phyloP scores from a whole-genome alignment of 2,888 invertebrate species.

The Anticlea derivata region DNA sequence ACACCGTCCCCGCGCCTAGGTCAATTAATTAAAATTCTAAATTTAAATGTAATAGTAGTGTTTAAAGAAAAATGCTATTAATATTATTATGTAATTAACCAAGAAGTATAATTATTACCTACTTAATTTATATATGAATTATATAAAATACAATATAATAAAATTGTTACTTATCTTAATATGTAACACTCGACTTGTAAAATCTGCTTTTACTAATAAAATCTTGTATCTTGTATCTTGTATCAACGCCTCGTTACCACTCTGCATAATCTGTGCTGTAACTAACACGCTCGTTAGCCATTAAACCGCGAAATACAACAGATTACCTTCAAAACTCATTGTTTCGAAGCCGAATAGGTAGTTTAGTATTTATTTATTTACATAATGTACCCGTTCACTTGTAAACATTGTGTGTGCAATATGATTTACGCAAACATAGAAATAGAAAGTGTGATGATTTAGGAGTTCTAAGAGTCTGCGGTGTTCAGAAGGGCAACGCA shows the following conservation, averaged over 20 bases:
- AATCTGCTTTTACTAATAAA: too few relatives aligned
- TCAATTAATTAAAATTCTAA: too few relatives aligned
- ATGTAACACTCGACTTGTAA: too few relatives aligned
- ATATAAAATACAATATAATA: too few relatives aligned
- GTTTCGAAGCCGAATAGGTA: conserved; percentile 28
- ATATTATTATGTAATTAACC: too few relatives aligned
- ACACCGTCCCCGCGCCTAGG: too few relatives aligned
- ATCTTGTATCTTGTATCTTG: too few relatives aligned
- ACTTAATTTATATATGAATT: too few relatives aligned
- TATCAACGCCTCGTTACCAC: conserved; percentile 26
- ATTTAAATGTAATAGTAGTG: too few relatives aligned
- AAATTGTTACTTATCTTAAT: too few relatives aligned
- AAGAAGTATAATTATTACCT: too few relatives aligned
- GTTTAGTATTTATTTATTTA: conserved; percentile 33
- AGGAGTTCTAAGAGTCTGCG: conserved; percentile 12
- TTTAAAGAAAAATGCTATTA: too few relatives aligned
- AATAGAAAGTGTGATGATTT: conserved; percentile 18
- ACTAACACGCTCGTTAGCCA: conserved; percentile 7
- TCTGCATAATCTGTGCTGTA: conserved; percentile 1
- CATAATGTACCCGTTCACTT: conserved; percentile 26
- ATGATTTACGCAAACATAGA: conserved; percentile 23
- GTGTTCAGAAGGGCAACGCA: neutral
- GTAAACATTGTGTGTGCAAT: conserved; percentile 27
- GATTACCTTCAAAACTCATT: conserved; percentile 31
- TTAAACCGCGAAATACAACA: conserved; percentile 20